Conservation (phyloP, 2,888 invertebrate genomes). For the Acleris holmiana region DNA sequence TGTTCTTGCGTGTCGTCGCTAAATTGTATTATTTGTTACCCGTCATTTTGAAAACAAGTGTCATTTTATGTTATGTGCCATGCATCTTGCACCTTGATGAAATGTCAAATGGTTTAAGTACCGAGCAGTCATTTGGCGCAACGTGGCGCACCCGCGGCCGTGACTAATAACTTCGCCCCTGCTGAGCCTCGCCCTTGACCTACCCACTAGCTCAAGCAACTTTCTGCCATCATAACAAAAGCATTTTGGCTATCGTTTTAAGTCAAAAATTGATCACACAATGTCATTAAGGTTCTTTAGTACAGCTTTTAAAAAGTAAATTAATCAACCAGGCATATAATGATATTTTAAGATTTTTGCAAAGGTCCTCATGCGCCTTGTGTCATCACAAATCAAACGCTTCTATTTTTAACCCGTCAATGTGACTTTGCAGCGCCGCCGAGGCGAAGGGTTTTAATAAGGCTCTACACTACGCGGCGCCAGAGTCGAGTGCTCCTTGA, state of each 20-base stretch:
- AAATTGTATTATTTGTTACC: slow-evolving; percentile 31
- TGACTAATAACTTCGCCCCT: slow-evolving; percentile 35
- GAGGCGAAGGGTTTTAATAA: slow-evolving; percentile 50
- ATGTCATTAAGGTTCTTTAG: not conserved
- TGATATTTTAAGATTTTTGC: too few species aligned
- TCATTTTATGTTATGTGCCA: not conserved
- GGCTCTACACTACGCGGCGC: slow-evolving; percentile 46
- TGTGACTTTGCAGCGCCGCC: slow-evolving; percentile 39
- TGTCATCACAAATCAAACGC: slow-evolving; percentile 13
- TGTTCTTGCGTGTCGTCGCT: slow-evolving; percentile 45
- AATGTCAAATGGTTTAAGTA: slow-evolving; percentile 14
- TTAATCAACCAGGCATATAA: too few species aligned
- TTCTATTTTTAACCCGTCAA: slow-evolving; percentile 14
- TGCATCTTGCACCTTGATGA: not conserved
- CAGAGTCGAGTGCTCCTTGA: slow-evolving; percentile 43
- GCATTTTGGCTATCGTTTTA: not conserved
- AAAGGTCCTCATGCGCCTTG: not conserved
- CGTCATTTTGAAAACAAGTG: slow-evolving; percentile 1
- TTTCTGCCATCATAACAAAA: slow-evolving; percentile 24
- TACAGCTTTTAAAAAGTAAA: too few species aligned
- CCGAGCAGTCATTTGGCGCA: slow-evolving; percentile 13
- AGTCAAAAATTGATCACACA: slow-evolving; percentile 1
- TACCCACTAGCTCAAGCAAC: slow-evolving; percentile 25
- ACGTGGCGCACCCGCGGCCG: slow-evolving; percentile 30
- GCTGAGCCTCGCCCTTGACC: slow-evolving; percentile 37